Evolutionary conservation across 2,797 vertebrate genomes (phyloP).

Genomic region (Gambelia wislizenii): DNA sequence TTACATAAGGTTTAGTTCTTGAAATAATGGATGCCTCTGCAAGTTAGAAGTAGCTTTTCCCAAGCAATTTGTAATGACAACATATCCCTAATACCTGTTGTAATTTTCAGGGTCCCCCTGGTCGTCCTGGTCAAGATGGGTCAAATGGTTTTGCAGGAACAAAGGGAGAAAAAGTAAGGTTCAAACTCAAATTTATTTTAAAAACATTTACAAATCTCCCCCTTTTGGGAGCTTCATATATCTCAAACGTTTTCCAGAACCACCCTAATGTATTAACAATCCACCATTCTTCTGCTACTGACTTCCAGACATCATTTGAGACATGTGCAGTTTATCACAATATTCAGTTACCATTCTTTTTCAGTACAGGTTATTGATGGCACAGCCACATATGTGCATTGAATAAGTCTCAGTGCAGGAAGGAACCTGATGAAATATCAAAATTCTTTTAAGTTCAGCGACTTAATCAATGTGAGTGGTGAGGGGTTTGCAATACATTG

Average conservation of each 20-base stretch:
- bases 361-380: neutral
- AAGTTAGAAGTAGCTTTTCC: neutral
- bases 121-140: conserved; percentile 85
- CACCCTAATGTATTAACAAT: no score
- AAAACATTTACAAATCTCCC: neutral
- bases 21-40: neutral
- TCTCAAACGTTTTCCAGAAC: neutral
- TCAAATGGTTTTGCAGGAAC: conserved; percentile 81
- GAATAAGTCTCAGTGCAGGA: no score
- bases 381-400: neutral
- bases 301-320: neutral
- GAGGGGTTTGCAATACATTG: no score
- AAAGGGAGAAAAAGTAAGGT: conserved; percentile 88
- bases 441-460: no score
- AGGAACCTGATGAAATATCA: neutral
- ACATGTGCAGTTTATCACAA: neutral
- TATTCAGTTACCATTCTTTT: neutral
- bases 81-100: neutral
- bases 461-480: no score
- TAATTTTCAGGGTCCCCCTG: conserved; percentile 83
- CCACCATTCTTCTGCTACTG: neutral
- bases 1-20: neutral
- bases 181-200: neutral
- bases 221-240: neutral
- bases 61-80: neutral